Base-by-base conservation (phyloP, 2,797 vertebrate genomes). In the Notamacropus eugenii region DNA sequence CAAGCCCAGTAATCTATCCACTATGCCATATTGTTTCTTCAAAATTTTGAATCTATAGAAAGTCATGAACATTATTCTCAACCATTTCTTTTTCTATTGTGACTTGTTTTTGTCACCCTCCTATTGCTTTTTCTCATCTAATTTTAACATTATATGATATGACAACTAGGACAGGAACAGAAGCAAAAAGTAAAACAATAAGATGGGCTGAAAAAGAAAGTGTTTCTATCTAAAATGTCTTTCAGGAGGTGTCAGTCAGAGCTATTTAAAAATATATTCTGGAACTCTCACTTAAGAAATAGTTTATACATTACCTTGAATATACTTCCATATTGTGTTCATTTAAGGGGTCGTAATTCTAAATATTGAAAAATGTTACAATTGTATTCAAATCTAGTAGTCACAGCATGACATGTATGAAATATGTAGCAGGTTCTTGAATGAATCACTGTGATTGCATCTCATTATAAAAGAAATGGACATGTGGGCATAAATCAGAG, bases 381-480 rank as follows among this genome's bases (percentile, higher is more conserved):
- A 87, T 87, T 87, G 74, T 46, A 87, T 87, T 87, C 74, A 87
- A 87, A 87, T 87, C 74, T 87, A 50, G 74, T 87, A 87, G 74
- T 87, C 74, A 87, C 74, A 87, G 74, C 40, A 87, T 87, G 74
- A 87, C 74, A 28, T 50, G 40, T 87, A 87, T 87, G 74, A 87
- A 87, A 87, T 87, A 87, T 50, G 40, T 87, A 87, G 40, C 22
- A 46, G 40, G 74, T 50, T 87, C 74, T 87, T 87, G 74, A 87
- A 87, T 87, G 74, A 87, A 87, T 87, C 74, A 87, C 74, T 87
- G 74, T 50, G 74, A 87, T 87, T 87, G 74, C 40, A 87, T 87
- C 74, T 87, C 74, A 87, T 87, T 87, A 87, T 87, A 87, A 87
- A 87, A 87, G 74, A 87, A 50, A 87, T 87, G 74, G 74, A 87